These are phyloP conservation scores for Lichenostomus cassidix DNA, from an alignment of 2,113 vertebrate species.

Conservation along the genomic window DNA sequence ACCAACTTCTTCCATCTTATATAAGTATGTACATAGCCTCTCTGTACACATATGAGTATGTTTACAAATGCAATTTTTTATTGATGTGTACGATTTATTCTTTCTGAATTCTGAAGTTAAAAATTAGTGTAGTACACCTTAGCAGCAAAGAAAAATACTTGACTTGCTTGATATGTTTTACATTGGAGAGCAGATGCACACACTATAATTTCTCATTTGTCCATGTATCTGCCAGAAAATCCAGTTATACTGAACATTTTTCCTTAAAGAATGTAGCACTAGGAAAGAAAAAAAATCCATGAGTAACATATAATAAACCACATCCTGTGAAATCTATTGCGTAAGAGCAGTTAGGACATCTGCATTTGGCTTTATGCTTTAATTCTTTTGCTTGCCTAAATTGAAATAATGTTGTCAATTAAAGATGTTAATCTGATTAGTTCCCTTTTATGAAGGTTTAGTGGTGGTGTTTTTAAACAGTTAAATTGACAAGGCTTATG, in stretches of 20 bases:
- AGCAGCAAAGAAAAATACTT: not conserved
- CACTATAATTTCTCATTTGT: not conserved
- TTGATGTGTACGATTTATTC: not conserved
- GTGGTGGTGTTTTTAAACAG: conserved; percentile 51
- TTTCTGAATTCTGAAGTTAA: not conserved
- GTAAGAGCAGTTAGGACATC: not conserved
- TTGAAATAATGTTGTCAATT: conserved; percentile 49
- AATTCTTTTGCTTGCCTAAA: conserved; percentile 59
- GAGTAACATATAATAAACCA: not conserved
- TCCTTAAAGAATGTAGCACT: not conserved
- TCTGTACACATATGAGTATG: not conserved
- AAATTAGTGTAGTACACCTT: not conserved
- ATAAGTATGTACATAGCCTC: not conserved
- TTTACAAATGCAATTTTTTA: not conserved
- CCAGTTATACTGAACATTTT: not conserved
- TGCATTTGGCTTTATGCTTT: conserved; percentile 30
- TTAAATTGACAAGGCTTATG: conserved; percentile 67
- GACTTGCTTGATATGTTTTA: not conserved
- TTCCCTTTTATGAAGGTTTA: conserved; percentile 53
- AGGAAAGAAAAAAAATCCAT: not conserved
- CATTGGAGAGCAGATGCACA: not conserved
- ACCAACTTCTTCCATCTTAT: not conserved
- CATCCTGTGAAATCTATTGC: not conserved
- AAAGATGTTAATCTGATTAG: conserved; percentile 65
- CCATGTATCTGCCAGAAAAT: not conserved